Evolutionary conservation across 2,888 invertebrate genomes (phyloP), one percentile per base, ranked within the genome.

Genomic region (Muscina levida): DNA sequence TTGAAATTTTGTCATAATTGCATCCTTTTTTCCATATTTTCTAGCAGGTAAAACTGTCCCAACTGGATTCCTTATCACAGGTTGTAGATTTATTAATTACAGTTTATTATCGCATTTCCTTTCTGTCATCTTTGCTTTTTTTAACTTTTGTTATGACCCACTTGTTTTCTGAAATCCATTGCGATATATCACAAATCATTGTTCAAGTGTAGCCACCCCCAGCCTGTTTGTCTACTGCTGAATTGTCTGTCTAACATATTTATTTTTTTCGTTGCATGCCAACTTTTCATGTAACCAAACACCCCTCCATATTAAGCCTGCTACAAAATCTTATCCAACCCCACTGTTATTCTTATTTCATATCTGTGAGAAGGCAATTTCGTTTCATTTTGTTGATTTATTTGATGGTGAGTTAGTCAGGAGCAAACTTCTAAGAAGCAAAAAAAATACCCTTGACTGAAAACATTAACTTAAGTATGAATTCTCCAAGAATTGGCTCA

Each of bases 401-500:
- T 42, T 62, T 62, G 22, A 39, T 62, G 39, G 39, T 62, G n/a
- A 62, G 39, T 62, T 62, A 62, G 22, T 62, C 42, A 62, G 22
- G 39, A 19, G 51, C 13, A 31, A 1, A 67, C 17, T 67, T 67
- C 26, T 24, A 39, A 68, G 37, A 71, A n/a, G n/a, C n/a, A n/a
- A n/a, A 70, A 70, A 22, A 17, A 51, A 46, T 73, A 71, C 71
- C 71, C 66, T 73, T 77, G 66, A 46, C 66, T 57, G 66, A 68
- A 76, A 22, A 51, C 74, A 72, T 62, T 73, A 77, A 71, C 73
- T 51, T 73, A 39, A 62, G 19, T 39, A 62, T 73, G n/a, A 78
- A 68, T 51, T 68, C 42, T 39, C 19, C 42, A 56, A 3, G 13
- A 22, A 56, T 13, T 19, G 67, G 80, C 71, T 62, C 77, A 81